These are phyloP conservation scores for Pycnonotus jocosus DNA, from an alignment of 2,113 vertebrate genomes.

Conservation along the genomic window DNA sequence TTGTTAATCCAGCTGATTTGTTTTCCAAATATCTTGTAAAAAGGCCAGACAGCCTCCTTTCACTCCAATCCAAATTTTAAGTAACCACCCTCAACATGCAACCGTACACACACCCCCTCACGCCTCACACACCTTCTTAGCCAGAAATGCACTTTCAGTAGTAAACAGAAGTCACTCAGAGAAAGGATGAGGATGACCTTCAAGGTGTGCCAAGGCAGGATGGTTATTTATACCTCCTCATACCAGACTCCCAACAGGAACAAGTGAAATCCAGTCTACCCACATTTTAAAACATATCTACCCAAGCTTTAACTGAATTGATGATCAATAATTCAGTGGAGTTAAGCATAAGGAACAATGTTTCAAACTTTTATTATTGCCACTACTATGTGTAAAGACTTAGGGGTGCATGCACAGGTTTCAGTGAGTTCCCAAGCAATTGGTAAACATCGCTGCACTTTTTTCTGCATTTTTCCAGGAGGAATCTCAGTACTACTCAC, in stretches of 20 bases:
- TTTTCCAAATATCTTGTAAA: not conserved
- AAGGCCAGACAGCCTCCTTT: not conserved
- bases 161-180: not conserved
- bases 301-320: not conserved
- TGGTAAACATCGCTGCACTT: not conserved
- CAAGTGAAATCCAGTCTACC: not conserved
- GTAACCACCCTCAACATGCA: not conserved
- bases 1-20: not conserved
- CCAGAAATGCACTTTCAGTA: not conserved
- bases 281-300: not conserved
- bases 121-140: not conserved
- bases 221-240: not conserved
- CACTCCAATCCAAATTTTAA: not conserved
- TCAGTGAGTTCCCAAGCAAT: not conserved
- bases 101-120: not conserved
- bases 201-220: not conserved
- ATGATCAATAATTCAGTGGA: not conserved
- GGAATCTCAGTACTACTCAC: not conserved
- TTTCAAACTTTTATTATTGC: not conserved
- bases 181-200: not conserved
- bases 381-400: not conserved
- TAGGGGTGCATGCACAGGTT: not conserved
- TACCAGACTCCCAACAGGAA: not conserved
- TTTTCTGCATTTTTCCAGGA: not conserved
- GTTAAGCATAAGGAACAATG: not conserved